phyloP scores from a whole-genome alignment of 2,888 invertebrate genomes.

The Prosopocoilus inquinatus region DNA sequence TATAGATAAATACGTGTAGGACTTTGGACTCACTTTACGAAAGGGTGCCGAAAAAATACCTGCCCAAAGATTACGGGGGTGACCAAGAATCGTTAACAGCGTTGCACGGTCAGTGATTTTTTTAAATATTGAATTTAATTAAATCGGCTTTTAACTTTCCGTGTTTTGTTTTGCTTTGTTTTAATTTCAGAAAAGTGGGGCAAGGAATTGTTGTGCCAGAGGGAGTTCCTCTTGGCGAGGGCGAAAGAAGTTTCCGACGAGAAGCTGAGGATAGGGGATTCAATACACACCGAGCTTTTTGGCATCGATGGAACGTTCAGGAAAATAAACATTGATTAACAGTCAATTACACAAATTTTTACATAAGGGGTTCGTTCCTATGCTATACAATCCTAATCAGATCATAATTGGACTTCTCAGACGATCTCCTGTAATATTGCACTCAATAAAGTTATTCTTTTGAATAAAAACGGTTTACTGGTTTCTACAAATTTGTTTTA shows the following conservation, averaged over 20 bases:
- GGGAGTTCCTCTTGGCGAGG: neutral
- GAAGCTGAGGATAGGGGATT: neutral
- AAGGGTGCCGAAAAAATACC: neutral
- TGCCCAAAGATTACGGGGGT: neutral
- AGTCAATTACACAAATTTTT: too few relatives aligned
- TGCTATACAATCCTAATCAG: too few relatives aligned
- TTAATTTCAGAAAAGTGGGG: neutral
- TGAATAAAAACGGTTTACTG: too few relatives aligned
- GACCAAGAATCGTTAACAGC: neutral
- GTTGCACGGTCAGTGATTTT: neutral
- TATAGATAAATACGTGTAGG: neutral
- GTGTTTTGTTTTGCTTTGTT: neutral
- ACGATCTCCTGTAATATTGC: too few relatives aligned
- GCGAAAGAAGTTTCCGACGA: neutral
- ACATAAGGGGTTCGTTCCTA: too few relatives aligned
- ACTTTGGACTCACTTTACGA: neutral
- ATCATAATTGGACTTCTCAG: too few relatives aligned
- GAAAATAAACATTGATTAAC: neutral
- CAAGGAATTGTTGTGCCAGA: neutral
- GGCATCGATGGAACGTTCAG: neutral
- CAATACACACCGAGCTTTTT: neutral
- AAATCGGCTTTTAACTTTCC: neutral
- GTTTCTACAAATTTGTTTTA: too few relatives aligned
- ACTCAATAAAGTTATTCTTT: too few relatives aligned
- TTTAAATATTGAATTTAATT: neutral